phyloP scores from a whole-genome alignment of 2,888 invertebrate genomes.

The Acleris cristana region DNA sequence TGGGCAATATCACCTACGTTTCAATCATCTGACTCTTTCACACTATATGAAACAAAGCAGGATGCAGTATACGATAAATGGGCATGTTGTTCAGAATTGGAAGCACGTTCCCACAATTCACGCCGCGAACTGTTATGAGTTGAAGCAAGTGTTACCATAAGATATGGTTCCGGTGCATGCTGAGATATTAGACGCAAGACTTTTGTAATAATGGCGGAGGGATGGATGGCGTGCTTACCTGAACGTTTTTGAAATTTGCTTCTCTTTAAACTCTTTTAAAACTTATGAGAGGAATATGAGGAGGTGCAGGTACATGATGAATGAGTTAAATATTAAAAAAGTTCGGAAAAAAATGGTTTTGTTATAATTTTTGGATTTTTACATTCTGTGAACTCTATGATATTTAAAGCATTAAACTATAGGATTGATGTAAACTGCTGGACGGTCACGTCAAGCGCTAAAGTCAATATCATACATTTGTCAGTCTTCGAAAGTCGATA shows the following conservation, averaged over 20 bases:
- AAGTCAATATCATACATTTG: no score
- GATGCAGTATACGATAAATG: neutral
- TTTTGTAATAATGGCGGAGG: neutral
- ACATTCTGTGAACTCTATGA: no score
- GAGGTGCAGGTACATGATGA: no score
- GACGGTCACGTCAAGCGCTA: no score
- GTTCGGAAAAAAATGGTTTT: no score
- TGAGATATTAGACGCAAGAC: constrained; percentile 18
- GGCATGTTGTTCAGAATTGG: neutral
- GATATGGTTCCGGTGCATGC: constrained; percentile 27
- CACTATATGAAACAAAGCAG: neutral
- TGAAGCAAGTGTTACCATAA: constrained; percentile 28
- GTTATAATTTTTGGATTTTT: no score
- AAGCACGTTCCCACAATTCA: constrained; percentile 2
- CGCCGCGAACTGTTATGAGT: constrained; percentile 20
- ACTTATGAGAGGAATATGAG: no score
- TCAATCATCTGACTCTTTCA: constrained; percentile 9
- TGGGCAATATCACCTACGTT: neutral
- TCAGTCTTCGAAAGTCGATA: no score
- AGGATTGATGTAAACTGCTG: no score
- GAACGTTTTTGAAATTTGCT: neutral
- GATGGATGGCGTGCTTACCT: neutral
- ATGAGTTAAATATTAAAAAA: no score
- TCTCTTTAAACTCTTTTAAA: neutral
- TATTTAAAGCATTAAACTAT: no score